A percentile compares a stretch with the other conserved stretches of the same genome.
These are phyloP conservation scores for Pitta sordida DNA, from an alignment of 2,113 vertebrate species.

Conservation along the genomic window DNA sequence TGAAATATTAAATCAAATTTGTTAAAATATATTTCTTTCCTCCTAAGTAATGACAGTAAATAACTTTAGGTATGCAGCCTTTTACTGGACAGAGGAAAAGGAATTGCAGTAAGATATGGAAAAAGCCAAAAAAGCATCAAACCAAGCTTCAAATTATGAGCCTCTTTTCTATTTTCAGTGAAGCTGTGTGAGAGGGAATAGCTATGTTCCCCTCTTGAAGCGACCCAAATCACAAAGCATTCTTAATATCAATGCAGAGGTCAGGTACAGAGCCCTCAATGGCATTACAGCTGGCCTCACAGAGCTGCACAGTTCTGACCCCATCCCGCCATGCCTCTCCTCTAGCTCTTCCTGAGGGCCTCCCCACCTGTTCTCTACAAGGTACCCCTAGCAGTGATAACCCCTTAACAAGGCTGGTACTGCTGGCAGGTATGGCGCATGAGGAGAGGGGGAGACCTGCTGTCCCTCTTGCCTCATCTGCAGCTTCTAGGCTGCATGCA, in stretches of 20 bases:
- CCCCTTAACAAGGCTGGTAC: neutral
- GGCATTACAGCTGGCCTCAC: fast-evolving
- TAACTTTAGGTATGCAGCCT: neutral
- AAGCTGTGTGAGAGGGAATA: neutral
- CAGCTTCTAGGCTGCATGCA: neutral
- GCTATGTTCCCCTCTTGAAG: neutral
- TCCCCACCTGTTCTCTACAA: fast-evolving
- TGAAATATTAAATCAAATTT: neutral
- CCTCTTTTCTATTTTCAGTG: neutral
- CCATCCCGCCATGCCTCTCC: neutral
- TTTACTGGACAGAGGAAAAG: neutral
- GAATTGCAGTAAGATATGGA: neutral
- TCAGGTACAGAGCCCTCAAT: neutral
- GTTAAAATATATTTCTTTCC: neutral
- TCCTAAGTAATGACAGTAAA: neutral
- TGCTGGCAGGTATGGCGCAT: fast-evolving
- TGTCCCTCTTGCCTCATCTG: neutral
- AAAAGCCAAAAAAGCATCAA: neutral
- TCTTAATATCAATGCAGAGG: neutral
- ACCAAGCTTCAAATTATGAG: neutral
- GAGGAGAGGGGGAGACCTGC: neutral
- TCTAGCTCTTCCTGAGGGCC: neutral
- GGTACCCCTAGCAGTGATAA: no score
- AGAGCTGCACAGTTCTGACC: neutral
- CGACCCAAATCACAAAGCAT: neutral